A percentile compares a stretch with the other conserved stretches of the same genome.
Conservation (phyloP, 2,113 vertebrate genomes). For the Chloebia gouldiae region DNA sequence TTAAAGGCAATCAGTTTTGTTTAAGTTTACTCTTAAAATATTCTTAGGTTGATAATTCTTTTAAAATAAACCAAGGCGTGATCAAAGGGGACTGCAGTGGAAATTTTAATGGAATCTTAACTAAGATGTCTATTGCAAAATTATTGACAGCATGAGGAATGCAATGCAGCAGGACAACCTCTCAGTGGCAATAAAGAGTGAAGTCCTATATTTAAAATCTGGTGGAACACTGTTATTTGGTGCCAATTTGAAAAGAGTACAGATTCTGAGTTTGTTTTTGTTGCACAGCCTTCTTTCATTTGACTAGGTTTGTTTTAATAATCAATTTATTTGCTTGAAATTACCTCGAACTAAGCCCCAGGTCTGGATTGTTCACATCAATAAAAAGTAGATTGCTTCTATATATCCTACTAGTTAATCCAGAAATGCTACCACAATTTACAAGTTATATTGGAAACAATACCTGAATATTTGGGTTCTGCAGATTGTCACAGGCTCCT, state of each 20-base stretch:
- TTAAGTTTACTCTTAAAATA: not conserved
- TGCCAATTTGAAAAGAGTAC: not conserved
- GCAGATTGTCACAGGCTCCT: not conserved
- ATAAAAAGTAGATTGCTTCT: not conserved
- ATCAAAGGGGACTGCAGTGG: not conserved
- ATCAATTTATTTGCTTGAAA: not conserved
- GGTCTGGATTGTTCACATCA: not conserved
- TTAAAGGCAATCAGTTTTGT: not conserved
- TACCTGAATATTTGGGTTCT: not conserved
- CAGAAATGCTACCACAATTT: not conserved
- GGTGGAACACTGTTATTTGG: conserved; percentile 36
- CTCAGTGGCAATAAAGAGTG: not conserved
- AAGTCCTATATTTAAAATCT: not conserved
- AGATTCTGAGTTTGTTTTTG: not conserved
- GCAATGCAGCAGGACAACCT: not conserved
- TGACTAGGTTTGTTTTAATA: not conserved
- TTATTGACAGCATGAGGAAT: not conserved
- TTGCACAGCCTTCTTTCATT: not conserved
- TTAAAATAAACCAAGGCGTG: not conserved
- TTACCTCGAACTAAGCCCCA: not conserved
- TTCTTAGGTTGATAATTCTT: not conserved
- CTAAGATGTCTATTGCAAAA: not conserved
- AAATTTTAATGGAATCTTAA: not conserved
- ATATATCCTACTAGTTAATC: not conserved
- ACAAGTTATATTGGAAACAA: not conserved